Evolutionary conservation across 2,113 vertebrate genomes (phyloP), one percentile per base, ranked within the genome.

Genomic region (Fregata magnificens): DNA sequence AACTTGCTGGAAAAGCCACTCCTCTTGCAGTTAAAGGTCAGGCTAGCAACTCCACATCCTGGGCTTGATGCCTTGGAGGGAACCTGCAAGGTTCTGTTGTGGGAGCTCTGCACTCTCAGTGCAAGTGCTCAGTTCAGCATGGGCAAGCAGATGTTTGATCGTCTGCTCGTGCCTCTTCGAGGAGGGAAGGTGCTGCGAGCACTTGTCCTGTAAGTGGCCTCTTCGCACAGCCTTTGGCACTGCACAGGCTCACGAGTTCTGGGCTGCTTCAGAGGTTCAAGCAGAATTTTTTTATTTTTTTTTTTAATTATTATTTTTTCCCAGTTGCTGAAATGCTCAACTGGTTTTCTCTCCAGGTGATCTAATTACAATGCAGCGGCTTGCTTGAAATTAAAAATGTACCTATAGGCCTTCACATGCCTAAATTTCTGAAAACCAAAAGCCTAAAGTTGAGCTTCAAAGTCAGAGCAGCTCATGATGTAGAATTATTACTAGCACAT

Each of bases 121-220:
- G n/a, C n/a, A n/a, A n/a, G n/a, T n/a, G n/a, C 38, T 44, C 59
- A n/a, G 26, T 36, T 67, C 36, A 11, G 0, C 7, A 2, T 3
- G 38, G 24, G 50, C 34, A 16, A 63, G 62, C n/a, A 42, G 55
- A 15, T 29, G 53, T 6, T n/a, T 20, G 62, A 11, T 36, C 3
- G 0, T 10, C 52, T 34, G 19, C 49, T 26, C 1, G 0, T 26
- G 26, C 47, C 31, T 8, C 31, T 52, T 6, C 1, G 1, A 28
- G 67, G 45, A 76, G 67, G 67, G 50, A 53, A 28, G 29, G 28
- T 52, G 38, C 18, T 25, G 45, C 3, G 1, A 73, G 28, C 5
- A 0, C 42, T 69, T 31, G 26, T 53, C 31, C 29, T 72, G 16
- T 32, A 13, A 28, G 44, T 16, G 56, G 10, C n/a, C 31, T 38